These are phyloP conservation scores for Cavia aperea DNA, from an alignment of 2,113 vertebrate species.

Conservation along the genomic window DNA sequence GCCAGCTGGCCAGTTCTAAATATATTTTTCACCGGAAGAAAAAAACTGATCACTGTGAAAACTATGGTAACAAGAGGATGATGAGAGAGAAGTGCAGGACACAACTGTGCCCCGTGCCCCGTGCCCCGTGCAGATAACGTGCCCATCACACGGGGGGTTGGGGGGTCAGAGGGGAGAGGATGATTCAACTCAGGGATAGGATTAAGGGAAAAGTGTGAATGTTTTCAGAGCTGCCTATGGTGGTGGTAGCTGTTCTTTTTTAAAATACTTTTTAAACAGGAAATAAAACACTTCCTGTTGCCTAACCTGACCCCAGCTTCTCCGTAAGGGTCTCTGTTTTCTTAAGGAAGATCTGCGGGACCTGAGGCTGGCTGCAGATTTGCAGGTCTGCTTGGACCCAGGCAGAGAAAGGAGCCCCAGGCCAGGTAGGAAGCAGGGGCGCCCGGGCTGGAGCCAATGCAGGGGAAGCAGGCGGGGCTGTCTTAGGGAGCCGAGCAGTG, in stretches of 20 bases:
- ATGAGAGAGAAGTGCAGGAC: neutral
- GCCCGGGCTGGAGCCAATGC: rapidly evolving
- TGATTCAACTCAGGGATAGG: neutral
- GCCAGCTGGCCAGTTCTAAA: neutral
- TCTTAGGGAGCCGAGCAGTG: neutral
- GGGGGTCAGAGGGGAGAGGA: too few relatives aligned
- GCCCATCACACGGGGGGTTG: too few relatives aligned
- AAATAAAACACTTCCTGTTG: constrained; percentile 39
- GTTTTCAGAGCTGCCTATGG: neutral
- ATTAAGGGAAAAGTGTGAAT: neutral
- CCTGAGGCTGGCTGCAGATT: neutral
- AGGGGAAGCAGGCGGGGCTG: too few relatives aligned
- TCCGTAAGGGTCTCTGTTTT: neutral
- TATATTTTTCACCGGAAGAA: neutral
- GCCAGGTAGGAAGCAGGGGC: neutral
- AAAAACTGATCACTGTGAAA: neutral
- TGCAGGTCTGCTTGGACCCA: neutral
- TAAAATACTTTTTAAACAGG: neutral
- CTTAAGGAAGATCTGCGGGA: neutral
- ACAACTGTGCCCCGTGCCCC: rapidly evolving
- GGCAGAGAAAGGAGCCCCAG: neutral
- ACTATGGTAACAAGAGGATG: neutral
- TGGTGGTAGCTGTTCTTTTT: neutral
- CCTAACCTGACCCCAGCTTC: neutral
- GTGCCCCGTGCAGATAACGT: neutral